Base-by-base conservation (phyloP, 2,888 invertebrate genomes). In the Hirudinaria manillensis region DNA sequence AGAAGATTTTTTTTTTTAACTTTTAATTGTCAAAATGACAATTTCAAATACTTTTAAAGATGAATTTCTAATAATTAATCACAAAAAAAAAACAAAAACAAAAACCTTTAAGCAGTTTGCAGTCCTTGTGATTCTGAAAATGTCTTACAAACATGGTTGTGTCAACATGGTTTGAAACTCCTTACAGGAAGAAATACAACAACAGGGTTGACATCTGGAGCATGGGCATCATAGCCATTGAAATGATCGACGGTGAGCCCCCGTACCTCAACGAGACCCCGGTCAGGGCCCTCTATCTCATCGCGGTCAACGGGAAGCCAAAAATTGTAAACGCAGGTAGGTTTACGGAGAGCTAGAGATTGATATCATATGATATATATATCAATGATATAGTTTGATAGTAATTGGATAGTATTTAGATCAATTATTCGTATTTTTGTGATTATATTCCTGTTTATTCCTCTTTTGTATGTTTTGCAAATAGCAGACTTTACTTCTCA, bases 191-290 rank as follows among this genome's bases (percentile, higher is more conserved):
- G 86, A 97, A 96, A 84, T 99, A 99, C 86, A 99, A 99, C 77
- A 98, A 98, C 78, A 99, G 90, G 77, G 96, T 98, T 78, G 99
- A 99, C 85, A 93, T 99, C 77, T 99, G 99, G 85, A 97, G 97
- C 74, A 88, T 99, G 84, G 99, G 99, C 80, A 99, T 99, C 82
- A 99, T 99, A 98, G 98, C 98, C 72, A 99, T 99, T 83, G 99
- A 99, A 89, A 99, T 99, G 99, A 96, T 99, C 78, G 99, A 99
- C 87, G 99, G 99, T 77, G 98, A 99, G 86, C 99, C 99, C 56
- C 99, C 99, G 2, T 99, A 99, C 88, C 88, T 99, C 78, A 99
- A 98, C 87, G 98, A 99, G 88, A 97, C 97, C 87, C 98, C 98
- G 66, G 88, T 98, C 75, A 90, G 96, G 86, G 89, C 89, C 82